Evolutionary conservation across 1,140 invertebrate genomes (phyloP), one percentile per base, ranked within the genome.

Genomic region (Ceratina japonica): DNA sequence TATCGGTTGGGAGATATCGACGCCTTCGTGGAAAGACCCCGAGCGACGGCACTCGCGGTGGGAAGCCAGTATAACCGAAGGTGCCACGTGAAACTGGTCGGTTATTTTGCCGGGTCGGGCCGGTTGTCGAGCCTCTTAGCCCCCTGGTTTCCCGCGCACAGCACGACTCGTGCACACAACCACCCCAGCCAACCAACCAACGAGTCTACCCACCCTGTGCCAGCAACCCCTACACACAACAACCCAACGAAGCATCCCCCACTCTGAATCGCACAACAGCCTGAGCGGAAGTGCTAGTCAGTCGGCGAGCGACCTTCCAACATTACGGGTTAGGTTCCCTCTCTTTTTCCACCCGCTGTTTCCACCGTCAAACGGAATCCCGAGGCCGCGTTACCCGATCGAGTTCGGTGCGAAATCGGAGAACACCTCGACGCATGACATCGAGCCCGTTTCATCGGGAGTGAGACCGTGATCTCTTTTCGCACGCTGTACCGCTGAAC

Each of bases 251-350:
- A 89, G 87, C 87, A 89, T 89, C 90, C 89, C 90, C 88, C 90
- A 91, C 89, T 90, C 90, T 90, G 87, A 92, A 92, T 92, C 91
- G 91, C 91, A 92, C 92, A 92, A 92, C 91, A 92, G 91, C 91
- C 87, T 89, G 88, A 92, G 87, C 91, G 92, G 92, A 92, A 92
- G 91, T 92, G 83, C 89, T 91, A 92, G 91, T 92, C 92, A 92
- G 92, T 92, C 91, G 92, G 91, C 90, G 91, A 92, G 91, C 92
- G 92, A 92, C 92, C 92, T 92, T 92, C 89, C 91, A 90, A 92
- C 91, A 90, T 91, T 88, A 92, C 91, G 91, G 91, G 91, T 91
- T 92, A 91, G 87, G 88, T 89, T 91, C 82, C 89, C 88, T 89
- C 81, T 82, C 81, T 82, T 89, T 88, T 88, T 89, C 83, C 86